phyloP scores from a whole-genome alignment of 2,113 vertebrate species.

The Tinamus guttatus region DNA sequence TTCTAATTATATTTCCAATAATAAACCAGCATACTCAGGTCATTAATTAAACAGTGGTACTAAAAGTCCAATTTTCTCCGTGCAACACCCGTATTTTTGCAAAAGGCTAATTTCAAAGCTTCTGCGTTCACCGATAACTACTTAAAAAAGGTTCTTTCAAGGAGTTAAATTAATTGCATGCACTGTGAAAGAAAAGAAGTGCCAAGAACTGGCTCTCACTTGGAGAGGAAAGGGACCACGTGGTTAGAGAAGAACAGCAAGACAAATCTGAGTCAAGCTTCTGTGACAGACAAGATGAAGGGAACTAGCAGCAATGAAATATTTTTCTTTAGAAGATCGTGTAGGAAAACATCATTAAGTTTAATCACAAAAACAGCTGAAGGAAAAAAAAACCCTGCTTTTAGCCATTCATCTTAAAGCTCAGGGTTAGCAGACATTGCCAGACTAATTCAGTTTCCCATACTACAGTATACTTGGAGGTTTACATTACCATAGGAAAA shows the following conservation, averaged over 20 bases:
- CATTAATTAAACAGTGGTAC: slow-evolving; percentile 25
- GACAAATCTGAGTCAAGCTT: neutral
- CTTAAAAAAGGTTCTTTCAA: neutral
- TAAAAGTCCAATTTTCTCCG: neutral
- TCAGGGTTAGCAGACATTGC: neutral
- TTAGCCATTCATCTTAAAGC: neutral
- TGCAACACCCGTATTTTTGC: rapidly evolving
- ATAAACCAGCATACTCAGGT: neutral
- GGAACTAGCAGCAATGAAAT: neutral
- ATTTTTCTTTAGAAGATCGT: neutral
- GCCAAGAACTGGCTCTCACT: slow-evolving; percentile 8
- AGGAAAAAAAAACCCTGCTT: neutral
- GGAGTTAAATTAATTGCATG: neutral
- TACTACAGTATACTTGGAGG: neutral
- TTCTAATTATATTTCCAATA: slow-evolving; percentile 6
- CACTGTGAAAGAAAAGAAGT: neutral
- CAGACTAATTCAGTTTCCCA: neutral
- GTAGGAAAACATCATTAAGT: neutral
- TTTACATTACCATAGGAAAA: neutral
- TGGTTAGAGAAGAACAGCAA: neutral
- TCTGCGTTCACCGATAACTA: slow-evolving; percentile 18
- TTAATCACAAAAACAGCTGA: neutral
- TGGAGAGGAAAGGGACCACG: neutral
- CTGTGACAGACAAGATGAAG: neutral
- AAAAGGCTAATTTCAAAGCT: slow-evolving; percentile 1